phyloP scores from a whole-genome alignment of 1,140 invertebrate species.

The Procambarus clarkii region DNA sequence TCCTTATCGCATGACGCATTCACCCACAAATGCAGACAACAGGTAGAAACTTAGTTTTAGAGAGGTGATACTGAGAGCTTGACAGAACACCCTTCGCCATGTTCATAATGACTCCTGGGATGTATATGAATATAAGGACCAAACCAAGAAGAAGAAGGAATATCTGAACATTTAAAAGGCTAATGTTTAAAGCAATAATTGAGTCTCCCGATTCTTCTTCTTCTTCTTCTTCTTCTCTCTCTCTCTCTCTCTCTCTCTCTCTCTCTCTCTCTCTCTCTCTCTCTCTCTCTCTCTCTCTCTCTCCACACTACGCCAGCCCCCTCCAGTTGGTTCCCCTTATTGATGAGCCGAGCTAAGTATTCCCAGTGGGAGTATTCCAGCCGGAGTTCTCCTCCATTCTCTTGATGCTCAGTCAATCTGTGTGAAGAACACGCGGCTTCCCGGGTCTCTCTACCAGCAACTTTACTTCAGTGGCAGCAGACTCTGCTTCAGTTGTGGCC shows the following conservation, averaged over 20 bases:
- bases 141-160: neutral
- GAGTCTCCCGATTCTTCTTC: no score
- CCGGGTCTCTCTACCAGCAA: no score
- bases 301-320: no score
- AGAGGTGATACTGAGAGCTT: no score
- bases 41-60: no score
- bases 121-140: neutral
- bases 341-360: constrained; percentile 50
- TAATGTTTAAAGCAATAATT: no score
- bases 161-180: neutral
- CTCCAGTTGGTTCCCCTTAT: constrained; percentile 22
- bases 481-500: no score
- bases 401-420: constrained; percentile 8
- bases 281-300: constrained; percentile 13
- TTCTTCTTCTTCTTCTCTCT: neutral
- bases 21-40: neutral
- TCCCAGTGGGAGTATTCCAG: constrained; percentile 43
- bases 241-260: no score
- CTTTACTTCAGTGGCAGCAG: no score
- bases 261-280: no score
- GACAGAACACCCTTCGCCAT: no score
- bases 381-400: constrained; percentile 27
- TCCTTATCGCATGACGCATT: neutral
- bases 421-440: neutral
- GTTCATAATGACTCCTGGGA: no score